A percentile compares a stretch with the other conserved stretches of the same genome.
These are phyloP conservation scores for Petrocephalus sullivani DNA, from an alignment of 2,797 vertebrate genomes.

Conservation along the genomic window DNA sequence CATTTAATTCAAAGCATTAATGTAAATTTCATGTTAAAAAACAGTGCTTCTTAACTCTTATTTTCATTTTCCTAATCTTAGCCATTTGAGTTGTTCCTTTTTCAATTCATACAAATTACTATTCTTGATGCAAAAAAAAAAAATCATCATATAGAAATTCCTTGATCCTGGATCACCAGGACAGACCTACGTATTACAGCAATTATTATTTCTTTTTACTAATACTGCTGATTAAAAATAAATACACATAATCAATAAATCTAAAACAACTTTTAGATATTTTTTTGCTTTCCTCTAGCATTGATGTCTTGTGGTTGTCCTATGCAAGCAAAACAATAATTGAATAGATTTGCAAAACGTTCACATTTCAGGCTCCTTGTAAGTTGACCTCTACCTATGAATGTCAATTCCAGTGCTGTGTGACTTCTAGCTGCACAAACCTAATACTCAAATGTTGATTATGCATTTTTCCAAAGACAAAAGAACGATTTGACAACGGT, in stretches of 20 bases:
- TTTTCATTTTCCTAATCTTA: conserved; percentile 7
- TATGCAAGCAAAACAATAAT: not conserved
- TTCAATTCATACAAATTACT: not conserved
- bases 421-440: not conserved
- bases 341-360: not conserved
- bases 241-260: not conserved
- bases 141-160: not conserved
- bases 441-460: not conserved
- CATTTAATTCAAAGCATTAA: not conserved
- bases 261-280: not conserved
- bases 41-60: not conserved
- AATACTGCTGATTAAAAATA: not conserved
- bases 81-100: not conserved
- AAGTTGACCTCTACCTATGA: not conserved
- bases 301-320: not conserved
- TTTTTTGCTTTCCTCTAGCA: not conserved
- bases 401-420: not conserved
- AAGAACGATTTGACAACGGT: not conserved
- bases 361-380: not conserved
- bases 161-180: not conserved
- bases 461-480: not conserved
- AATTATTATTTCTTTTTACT: not conserved
- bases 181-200: not conserved
- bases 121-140: not conserved
- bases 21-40: conserved; percentile 3